Base-by-base conservation (phyloP, 1,140 invertebrate species). In the Cryptotermes secundus region DNA sequence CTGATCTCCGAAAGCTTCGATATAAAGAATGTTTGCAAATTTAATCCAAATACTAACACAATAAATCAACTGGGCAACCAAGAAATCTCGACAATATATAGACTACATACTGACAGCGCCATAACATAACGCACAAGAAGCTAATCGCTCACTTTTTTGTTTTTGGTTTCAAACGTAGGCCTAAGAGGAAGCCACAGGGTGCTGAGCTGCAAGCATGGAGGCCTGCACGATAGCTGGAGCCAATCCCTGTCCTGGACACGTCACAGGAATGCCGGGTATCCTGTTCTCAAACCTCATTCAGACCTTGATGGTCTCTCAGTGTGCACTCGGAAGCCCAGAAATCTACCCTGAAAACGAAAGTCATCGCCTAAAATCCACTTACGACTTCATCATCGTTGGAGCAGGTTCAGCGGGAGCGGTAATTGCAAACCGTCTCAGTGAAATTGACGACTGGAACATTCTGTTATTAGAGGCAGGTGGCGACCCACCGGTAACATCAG, bases 331-430 rank as follows among this genome's bases (percentile, higher is more conserved):
- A 2, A 45, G 84, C 24, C 84, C 83, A 3, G 65, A 83, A 2
- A 81, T 85, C 10, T 90, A 91, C 3, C 92, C 92, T 0, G 82
- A 87, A 12, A 92, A 93, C 49, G 89, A 89, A 53, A 92, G 89
- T 91, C 14, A 90, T 91, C 59, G 86, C 94, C 24, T 14, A 86
- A 89, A 90, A 65, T 88, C 91, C 1, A 87, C 90, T 36, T 93
- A 92, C 84, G 92, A 93, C 85, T 93, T 93, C 83, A 90, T 93
- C 4, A 88, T 92, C 0, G 91, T 91, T 0, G 92, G 93, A 1
- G 90, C 89, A 19, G 95, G 95, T 53, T 93, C 94, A 0, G 93
- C 93, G 3, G 95, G 95, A 49, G 92, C 92, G 79, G 91, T 93
- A 2, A 79, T 96, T 26, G 94, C 95, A 0, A 92, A 90, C 85